Evolutionary conservation across 2,113 vertebrate species (phyloP).

Genomic region (Pelusios castaneus): DNA sequence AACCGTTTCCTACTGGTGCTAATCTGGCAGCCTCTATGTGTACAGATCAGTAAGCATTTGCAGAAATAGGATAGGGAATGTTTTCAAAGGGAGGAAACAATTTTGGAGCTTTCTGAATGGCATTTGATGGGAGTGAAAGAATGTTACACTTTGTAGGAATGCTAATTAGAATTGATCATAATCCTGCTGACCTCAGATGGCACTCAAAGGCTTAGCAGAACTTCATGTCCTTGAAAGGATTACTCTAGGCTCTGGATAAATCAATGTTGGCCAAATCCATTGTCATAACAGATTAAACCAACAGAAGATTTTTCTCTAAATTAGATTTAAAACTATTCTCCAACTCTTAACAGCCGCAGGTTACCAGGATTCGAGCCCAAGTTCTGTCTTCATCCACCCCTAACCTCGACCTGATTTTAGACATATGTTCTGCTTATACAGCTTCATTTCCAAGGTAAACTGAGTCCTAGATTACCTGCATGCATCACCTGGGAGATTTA

Average conservation of each 20-base stretch:
- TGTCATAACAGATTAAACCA: background rate
- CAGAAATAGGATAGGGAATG: background rate
- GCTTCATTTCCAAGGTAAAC: background rate
- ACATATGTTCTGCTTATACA: background rate
- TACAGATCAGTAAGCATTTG: background rate
- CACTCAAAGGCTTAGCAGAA: background rate
- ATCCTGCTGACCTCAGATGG: constrained; percentile 14
- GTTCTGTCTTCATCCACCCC: background rate
- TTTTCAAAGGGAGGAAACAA: background rate
- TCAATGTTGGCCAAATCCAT: background rate
- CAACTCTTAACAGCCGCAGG: background rate
- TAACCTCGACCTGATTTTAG: background rate
- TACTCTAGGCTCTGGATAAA: background rate
- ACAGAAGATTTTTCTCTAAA: background rate
- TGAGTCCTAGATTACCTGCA: background rate
- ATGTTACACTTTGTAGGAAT: background rate
- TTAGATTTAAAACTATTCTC: background rate
- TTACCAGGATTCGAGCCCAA: background rate
- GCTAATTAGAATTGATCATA: background rate
- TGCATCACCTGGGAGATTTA: background rate
- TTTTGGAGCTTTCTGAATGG: background rate
- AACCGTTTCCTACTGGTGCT: background rate
- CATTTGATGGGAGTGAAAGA: background rate
- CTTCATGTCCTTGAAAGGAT: background rate
- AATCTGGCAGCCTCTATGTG: background rate